Percentiles rank a stretch among this genome's conserved stretches.
Evolutionary conservation across 2,888 invertebrate genomes (phyloP).

Genomic region (Hylaea fasciaria): DNA sequence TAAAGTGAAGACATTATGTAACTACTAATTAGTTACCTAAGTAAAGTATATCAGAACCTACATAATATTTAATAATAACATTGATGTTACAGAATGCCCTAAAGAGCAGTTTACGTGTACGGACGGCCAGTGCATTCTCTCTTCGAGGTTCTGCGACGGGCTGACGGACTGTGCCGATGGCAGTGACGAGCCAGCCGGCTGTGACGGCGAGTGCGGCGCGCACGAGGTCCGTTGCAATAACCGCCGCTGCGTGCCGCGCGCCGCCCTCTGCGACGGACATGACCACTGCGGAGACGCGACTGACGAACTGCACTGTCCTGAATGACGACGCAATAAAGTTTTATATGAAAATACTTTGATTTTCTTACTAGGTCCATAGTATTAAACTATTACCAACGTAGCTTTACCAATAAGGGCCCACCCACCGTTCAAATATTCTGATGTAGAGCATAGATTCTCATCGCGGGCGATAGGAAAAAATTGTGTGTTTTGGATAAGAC

Average conservation of each 20-base stretch:
- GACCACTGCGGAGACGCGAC: slow-evolving; percentile 88
- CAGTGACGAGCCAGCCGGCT: slow-evolving; percentile 88
- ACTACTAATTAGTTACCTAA: no score
- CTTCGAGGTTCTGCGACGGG: slow-evolving; percentile 89
- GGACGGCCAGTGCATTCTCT: slow-evolving; percentile 87
- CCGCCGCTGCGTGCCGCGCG: slow-evolving; percentile 86
- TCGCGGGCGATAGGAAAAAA: no score
- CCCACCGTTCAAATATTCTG: no score
- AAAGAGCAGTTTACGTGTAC: slow-evolving; percentile 83
- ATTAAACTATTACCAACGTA: no score
- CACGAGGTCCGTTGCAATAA: slow-evolving; percentile 76
- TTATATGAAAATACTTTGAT: slow-evolving; percentile 19
- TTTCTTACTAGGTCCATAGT: neutral
- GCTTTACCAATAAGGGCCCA: no score
- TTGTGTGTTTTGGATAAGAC: no score
- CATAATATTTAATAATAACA: neutral
- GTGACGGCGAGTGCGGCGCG: slow-evolving; percentile 82
- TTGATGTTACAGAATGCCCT: slow-evolving; percentile 72
- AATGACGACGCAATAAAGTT: slow-evolving; percentile 35
- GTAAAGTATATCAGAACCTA: no score
- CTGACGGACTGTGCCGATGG: slow-evolving; percentile 87
- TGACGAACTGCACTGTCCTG: slow-evolving; percentile 86
- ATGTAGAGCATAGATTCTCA: no score
- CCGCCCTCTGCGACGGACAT: slow-evolving; percentile 87
- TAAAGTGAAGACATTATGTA: no score